Conservation (phyloP, 64 coral and sea anemone species). For the Montipora cactus region DNA sequence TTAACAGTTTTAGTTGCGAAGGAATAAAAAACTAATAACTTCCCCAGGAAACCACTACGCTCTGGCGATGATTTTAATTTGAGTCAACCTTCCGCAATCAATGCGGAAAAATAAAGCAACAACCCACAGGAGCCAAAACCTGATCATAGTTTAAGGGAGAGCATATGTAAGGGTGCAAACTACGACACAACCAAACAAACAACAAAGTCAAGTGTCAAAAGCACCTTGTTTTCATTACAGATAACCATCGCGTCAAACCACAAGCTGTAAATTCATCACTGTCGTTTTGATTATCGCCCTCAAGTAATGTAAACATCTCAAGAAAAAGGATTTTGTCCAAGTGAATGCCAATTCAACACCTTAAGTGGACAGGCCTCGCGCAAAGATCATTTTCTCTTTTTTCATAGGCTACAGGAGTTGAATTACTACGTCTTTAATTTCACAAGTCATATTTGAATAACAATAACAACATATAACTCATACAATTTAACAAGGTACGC, state of each 20-base stretch:
- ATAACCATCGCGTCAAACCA: constrained; percentile 21
- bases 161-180: too few relatives aligned
- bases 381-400: neutral
- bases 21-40: neutral
- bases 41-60: neutral
- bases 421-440: neutral
- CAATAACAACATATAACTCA: constrained; percentile 34
- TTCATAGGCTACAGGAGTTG: neutral
- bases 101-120: neutral
- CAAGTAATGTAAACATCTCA: neutral
- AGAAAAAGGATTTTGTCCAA: neutral
- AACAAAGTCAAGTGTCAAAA: neutral
- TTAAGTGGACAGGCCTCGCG: neutral
- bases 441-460: neutral
- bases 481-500: constrained; percentile 16
- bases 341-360: neutral
- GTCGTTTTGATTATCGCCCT: neutral
- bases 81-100: neutral
- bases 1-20: neutral
- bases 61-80: neutral
- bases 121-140: neutral
- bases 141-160: neutral
- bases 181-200: neutral
- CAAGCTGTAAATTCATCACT: constrained; percentile 8
- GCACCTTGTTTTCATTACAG: neutral